A percentile compares a stretch with the other conserved stretches of the same genome.
Conservation (phyloP, 1,140 invertebrate species). For the Steinernema feltiae region DNA sequence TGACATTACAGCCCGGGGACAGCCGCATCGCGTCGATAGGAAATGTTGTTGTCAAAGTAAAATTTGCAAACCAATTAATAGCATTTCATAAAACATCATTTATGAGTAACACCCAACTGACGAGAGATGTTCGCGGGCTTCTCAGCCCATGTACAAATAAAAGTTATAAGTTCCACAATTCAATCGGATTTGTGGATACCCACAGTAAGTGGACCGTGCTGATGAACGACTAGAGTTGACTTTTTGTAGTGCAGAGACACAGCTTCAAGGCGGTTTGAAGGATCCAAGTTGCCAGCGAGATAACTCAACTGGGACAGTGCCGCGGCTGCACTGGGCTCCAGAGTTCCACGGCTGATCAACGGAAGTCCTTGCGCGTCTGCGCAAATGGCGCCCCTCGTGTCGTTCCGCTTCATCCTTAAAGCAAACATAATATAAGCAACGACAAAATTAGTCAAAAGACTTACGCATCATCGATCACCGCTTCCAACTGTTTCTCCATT, state of each 20-base stretch:
- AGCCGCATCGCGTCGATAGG: not conserved
- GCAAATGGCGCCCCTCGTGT: not conserved
- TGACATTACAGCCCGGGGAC: not conserved
- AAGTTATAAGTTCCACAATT: too few species aligned
- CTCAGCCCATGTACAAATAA: too few species aligned
- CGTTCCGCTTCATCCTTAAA: not conserved
- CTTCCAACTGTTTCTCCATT: slow-evolving; percentile 1
- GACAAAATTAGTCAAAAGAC: not conserved
- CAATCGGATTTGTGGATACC: not conserved
- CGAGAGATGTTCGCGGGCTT: too few species aligned
- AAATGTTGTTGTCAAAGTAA: too few species aligned
- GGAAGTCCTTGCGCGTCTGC: not conserved
- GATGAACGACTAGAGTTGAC: not conserved
- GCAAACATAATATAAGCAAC: not conserved
- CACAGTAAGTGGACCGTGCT: not conserved
- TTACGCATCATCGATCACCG: not conserved
- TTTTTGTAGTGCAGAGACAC: not conserved
- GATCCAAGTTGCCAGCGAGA: not conserved
- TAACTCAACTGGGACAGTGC: not conserved
- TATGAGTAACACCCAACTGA: too few species aligned
- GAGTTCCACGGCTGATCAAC: not conserved
- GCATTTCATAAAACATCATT: too few species aligned
- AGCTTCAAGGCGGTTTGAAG: not conserved
- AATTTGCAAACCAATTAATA: not conserved
- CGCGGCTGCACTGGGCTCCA: not conserved